Base-by-base conservation (phyloP, 2,888 invertebrate genomes). In the Dilophus febrilis region DNA sequence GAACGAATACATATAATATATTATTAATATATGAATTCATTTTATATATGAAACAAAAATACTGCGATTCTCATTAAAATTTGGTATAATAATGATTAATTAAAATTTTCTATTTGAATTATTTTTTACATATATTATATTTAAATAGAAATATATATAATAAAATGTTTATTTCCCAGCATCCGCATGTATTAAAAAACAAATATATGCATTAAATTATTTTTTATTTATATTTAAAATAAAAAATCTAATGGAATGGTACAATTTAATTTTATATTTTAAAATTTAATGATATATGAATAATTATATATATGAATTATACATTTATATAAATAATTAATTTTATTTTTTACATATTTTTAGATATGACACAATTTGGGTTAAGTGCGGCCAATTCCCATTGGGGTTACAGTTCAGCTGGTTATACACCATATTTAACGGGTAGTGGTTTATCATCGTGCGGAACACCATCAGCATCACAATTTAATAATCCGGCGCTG, bases 281-380 rank as follows among this genome's bases (percentile, higher is more conserved):
- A n/a, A 14, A 14, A 22, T 22, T 22, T 22, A n/a, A n/a, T n/a
- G n/a, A n/a, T n/a, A n/a, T n/a, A n/a, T n/a, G n/a, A n/a, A n/a
- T n/a, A n/a, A n/a, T 14, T 33, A 3, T 17, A 13, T 4, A 11
- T 17, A 3, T 14, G 12, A 28, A 41, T 28, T 32, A 32, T 17
- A 18, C 5, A 8, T 31, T 7, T n/a, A 13, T 2, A 30, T 27
- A 2, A 29, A 19, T 36, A 3, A 34, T 19, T 19, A 37, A 3
- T 33, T 27, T 41, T 17, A 29, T 34, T 30, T 18, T 22, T 19
- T 43, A 22, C 22, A 8, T 8, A 22, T 8, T 53, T 58, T 4
- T 65, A 85, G 84, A 85, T 62, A 84, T 86, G 83, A 75, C 83
- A 49, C 84, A 84, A 61, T 85, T 86, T 57, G 82, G 84, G 34